Percentiles rank a stretch among this genome's conserved stretches.
Evolutionary conservation across 2,113 vertebrate species (phyloP).

Genomic region (Monarcha castaneiventris): DNA sequence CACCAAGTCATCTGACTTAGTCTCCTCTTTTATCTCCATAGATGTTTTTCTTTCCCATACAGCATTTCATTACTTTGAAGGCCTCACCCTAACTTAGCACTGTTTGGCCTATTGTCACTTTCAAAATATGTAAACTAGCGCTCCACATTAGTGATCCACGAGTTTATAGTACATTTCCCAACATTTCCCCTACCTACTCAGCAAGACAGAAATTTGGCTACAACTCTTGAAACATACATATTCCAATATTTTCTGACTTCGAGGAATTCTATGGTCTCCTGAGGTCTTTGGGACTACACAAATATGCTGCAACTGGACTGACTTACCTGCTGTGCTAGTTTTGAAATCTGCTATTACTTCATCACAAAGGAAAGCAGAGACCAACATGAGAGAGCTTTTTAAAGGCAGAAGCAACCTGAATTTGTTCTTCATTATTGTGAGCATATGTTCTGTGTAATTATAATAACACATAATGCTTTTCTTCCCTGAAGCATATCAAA

Average conservation of each 20-base stretch:
- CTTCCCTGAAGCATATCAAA: not conserved
- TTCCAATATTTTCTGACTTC: not conserved
- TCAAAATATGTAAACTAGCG: not conserved
- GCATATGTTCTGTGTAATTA: not conserved
- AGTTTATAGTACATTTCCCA: not conserved
- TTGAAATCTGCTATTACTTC: not conserved
- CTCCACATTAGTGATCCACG: not conserved
- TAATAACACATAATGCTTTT: not conserved
- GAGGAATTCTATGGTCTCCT: not conserved
- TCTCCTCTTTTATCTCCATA: not conserved
- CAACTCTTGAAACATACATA: not conserved
- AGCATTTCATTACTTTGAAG: not conserved
- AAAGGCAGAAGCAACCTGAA: not conserved
- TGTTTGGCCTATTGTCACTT: not conserved
- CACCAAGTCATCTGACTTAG: not conserved
- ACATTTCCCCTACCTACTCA: not conserved
- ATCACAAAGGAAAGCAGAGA: not conserved
- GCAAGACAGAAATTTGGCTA: not conserved
- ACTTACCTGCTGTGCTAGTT: not conserved
- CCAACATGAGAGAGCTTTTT: not conserved
- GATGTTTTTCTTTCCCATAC: not conserved
- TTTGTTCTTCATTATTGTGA: slow-evolving; percentile 23
- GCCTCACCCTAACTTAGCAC: not conserved
- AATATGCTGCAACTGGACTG: not conserved
- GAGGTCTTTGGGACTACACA: not conserved